Evolutionary conservation across 2,113 vertebrate genomes (phyloP).

Genomic region (Eolophus roseicapilla): DNA sequence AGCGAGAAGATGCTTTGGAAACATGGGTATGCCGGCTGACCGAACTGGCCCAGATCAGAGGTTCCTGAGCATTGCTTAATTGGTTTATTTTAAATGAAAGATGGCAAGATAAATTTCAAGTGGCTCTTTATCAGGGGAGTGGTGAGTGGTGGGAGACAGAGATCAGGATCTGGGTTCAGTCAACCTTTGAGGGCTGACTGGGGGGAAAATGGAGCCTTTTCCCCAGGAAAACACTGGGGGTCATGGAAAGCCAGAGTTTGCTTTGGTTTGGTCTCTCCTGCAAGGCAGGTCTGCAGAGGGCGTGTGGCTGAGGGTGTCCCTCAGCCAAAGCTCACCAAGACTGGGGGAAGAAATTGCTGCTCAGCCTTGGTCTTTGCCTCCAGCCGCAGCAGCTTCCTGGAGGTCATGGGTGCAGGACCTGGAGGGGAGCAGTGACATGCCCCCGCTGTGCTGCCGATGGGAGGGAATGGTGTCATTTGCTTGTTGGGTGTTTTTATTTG

Average conservation of each 20-base stretch:
- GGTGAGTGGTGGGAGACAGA: neutral
- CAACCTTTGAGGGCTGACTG: neutral
- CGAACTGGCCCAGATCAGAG: slow-evolving; percentile 7
- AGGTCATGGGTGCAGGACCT: neutral
- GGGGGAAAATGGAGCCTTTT: neutral
- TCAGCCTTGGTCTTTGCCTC: neutral
- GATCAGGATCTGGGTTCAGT: neutral
- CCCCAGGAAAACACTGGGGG: neutral
- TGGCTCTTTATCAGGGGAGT: neutral
- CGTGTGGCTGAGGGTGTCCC: accelerated
- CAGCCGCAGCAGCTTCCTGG: accelerated
- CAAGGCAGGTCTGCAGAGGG: neutral
- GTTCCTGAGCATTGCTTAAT: neutral
- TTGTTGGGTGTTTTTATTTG: neutral
- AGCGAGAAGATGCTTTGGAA: slow-evolving; percentile 48
- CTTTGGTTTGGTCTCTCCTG: neutral
- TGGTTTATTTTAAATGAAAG: slow-evolving; percentile 52
- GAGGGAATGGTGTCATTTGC: neutral
- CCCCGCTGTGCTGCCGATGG: accelerated
- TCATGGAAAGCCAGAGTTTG: neutral
- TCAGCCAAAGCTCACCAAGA: accelerated
- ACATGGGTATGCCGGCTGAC: neutral
- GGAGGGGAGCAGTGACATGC: neutral
- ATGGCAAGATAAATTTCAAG: neutral
- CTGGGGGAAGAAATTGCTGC: neutral